A percentile compares a stretch with the other conserved stretches of the same genome.
These are phyloP conservation scores for Phortica magna DNA, from an alignment of 2,888 invertebrate genomes.

Conservation along the genomic window DNA sequence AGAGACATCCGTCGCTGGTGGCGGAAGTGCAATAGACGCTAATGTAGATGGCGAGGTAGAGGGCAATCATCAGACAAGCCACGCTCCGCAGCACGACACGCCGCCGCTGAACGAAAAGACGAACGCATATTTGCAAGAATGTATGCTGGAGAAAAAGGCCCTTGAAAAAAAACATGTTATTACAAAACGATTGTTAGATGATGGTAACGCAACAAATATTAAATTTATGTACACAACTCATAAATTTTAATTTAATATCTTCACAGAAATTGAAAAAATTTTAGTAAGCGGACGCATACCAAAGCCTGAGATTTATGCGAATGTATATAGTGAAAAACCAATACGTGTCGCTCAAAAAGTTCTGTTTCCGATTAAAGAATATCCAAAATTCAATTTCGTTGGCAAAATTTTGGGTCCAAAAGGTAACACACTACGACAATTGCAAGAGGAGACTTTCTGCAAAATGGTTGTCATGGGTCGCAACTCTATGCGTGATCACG, in stretches of 20 bases:
- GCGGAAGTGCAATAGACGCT: constrained; percentile 57
- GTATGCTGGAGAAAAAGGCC: constrained; percentile 85
- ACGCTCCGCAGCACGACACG: constrained; percentile 65
- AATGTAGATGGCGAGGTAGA: constrained; percentile 58
- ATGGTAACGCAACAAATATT: constrained; percentile 79
- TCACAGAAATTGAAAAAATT: constrained; percentile 82
- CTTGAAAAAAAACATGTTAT: constrained; percentile 84
- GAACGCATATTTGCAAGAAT: constrained; percentile 86
- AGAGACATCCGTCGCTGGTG: constrained; percentile 61
- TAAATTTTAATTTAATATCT: background rate
- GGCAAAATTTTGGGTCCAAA: constrained; percentile 96
- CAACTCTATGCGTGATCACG: constrained; percentile 95
- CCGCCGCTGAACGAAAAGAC: constrained; percentile 84
- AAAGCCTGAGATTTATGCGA: constrained; percentile 75
- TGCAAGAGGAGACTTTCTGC: constrained; percentile 96
- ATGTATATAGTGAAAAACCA: constrained; percentile 76
- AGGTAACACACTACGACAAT: constrained; percentile 92
- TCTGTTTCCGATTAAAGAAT: constrained; percentile 75
- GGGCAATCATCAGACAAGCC: constrained; percentile 59
- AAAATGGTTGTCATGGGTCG: constrained; percentile 96
- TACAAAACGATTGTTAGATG: constrained; percentile 84
- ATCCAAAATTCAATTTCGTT: constrained; percentile 90
- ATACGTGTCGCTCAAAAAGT: constrained; percentile 76
- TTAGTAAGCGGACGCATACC: constrained; percentile 87
- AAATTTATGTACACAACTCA: background rate